Base-by-base conservation (phyloP, 2,797 vertebrate genomes). In the Argya squamiceps region DNA sequence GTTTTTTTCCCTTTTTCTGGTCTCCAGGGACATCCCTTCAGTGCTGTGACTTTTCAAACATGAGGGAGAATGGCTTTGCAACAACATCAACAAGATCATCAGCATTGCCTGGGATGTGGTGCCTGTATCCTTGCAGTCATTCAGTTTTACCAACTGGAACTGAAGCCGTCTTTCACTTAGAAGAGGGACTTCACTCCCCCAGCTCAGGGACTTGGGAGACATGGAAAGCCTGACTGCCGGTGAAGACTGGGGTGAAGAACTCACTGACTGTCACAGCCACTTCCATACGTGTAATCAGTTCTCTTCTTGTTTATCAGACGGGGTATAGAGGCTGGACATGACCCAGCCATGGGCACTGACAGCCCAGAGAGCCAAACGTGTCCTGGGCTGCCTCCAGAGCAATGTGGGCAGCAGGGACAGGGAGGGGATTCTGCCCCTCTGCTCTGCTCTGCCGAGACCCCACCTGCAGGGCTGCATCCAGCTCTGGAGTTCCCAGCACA, bases 351-450 rank as follows among this genome's bases (percentile, higher is more conserved):
- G 76, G 34, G 36, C 36, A 34, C 24, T 34, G 3, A 0, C 36
- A 80, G 36, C 15, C 44, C 64, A 80, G 77, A 43, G 12, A 62
- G 30, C 47, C 47, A 77, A 3, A 53, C 1, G 2, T 46, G 34
- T 39, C 16, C 55, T 39, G 55, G 23, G 55, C 70, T 68, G 29
- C n/a, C 68, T 6, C 29, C 34, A 68, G 17, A 68, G 63, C 63
- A 2, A 1, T 0, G 6, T 14, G 15, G 29, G 2, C 39, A 76
- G 39, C 46, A 76, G 59, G 58, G 39, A 1, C 2, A 82, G 32
- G 36, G 36, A 75, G 22, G n/a, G n/a, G 27, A 59, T 43, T 67
- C 18, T 59, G 37, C 18, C 26, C 26, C 21, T 50, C 43, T 84
- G 14, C 43, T 12, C 9, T 26, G 21, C 46, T 8, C 15, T 39